Evolutionary conservation across 2,888 invertebrate genomes (phyloP), one percentile per base, ranked within the genome.

Genomic region (Glomeris marginata): DNA sequence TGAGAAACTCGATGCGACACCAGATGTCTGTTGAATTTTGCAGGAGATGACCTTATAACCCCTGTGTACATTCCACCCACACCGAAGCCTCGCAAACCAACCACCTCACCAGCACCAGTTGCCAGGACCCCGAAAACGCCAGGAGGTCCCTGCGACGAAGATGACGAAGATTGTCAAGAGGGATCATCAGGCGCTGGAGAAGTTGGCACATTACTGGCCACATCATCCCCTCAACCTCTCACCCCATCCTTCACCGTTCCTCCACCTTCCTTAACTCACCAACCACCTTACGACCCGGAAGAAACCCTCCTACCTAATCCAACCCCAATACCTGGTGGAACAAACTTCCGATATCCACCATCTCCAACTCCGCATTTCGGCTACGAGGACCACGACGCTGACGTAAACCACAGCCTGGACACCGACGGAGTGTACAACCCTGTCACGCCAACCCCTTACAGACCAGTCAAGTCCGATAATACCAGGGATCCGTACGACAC

Each of bases 61-160:
- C 90, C 92, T 0, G 87, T 91, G 1, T 88, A 87, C 65, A 82
- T 87, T 13, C 85, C 86, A 1, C 81, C 86, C 1, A 80, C 81
- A 34, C 74, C 55, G 56, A 48, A 64, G 60, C 57, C 63, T 62
- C 35, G 62, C 62, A 64, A 47, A 61, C 61, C 54, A 62, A 64
- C 55, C 57, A 64, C 52, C 61, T 63, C 56, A 21, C 44, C 60
- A 58, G 48, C 62, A 59, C 64, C 1, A 68, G 68, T 53, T 68
- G 68, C 1, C 69, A 69, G 66, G 21, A 45, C 40, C 15, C 33
- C 47, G 13, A 50, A 49, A 66, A 0, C 66, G 67, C 64, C 74
- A 74, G 51, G 56, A 22, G 59, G 56, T 15, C 76, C 77, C 1
- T 84, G 83, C 62, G 86, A 87, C 59, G 88, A 88, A 63, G 66